Percentiles rank a stretch among this genome's conserved stretches.
These are phyloP conservation scores for Melitaea athalia DNA, from an alignment of 2,888 invertebrate species.

Conservation along the genomic window DNA sequence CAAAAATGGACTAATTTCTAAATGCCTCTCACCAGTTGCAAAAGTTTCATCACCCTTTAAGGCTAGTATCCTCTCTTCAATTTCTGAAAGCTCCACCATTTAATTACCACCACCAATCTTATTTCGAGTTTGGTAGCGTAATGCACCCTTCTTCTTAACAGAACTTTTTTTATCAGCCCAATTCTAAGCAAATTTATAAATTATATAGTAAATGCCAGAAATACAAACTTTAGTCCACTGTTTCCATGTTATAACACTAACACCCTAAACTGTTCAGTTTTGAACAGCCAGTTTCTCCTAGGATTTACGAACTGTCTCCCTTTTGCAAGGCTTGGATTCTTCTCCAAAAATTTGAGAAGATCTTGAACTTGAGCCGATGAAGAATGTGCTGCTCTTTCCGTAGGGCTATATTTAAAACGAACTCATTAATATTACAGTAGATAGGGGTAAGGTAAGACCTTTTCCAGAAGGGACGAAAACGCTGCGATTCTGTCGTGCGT, in stretches of 20 bases:
- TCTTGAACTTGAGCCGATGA: too few species aligned
- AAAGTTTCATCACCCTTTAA: not conserved
- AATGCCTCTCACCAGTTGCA: too few species aligned
- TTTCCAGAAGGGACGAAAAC: too few species aligned
- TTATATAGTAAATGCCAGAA: not conserved
- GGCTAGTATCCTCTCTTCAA: not conserved
- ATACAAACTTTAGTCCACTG: constrained; percentile 16
- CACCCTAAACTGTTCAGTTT: constrained; percentile 11
- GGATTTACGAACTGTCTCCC: not conserved
- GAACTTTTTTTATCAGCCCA: constrained; percentile 23
- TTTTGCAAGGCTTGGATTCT: not conserved
- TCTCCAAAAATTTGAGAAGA: not conserved
- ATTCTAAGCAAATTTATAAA: constrained; percentile 12
- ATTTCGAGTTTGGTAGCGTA: constrained; percentile 1
- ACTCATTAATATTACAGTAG: too few species aligned
- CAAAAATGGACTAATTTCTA: too few species aligned
- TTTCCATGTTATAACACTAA: constrained; percentile 9
- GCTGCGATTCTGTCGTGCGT: too few species aligned
- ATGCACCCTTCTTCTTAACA: constrained; percentile 14
- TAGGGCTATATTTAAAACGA: too few species aligned
- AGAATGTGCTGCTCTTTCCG: too few species aligned
- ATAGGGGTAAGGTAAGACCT: too few species aligned
- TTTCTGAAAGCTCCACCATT: not conserved
- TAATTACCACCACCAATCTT: constrained; percentile 8
- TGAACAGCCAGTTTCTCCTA: constrained; percentile 5